A percentile compares a stretch with the other conserved stretches of the same genome.
Evolutionary conservation across 2,888 invertebrate species (phyloP).

Genomic region (Girardia tigrina): DNA sequence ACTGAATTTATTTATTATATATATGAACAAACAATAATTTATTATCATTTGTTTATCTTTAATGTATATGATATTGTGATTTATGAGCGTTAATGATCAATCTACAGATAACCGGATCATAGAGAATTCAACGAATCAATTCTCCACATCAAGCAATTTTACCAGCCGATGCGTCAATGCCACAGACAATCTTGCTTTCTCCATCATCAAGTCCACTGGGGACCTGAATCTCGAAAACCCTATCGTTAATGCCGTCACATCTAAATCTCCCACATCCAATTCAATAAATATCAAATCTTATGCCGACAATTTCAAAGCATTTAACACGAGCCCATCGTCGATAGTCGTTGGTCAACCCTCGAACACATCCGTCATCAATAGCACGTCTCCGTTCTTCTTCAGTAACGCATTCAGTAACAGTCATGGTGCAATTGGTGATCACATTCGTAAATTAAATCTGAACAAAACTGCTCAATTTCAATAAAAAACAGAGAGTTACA

Average conservation of each 20-base stretch:
- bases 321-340: not conserved
- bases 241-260: not conserved
- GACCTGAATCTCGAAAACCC: not conserved
- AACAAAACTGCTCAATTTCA: conserved; percentile 23
- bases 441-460: not conserved
- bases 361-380: not conserved
- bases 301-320: conserved; percentile 19
- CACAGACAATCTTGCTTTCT: not conserved
- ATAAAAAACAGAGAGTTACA: conserved; percentile 12
- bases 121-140: too few species aligned
- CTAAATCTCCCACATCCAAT: not conserved
- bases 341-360: not conserved
- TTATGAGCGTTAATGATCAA: too few species aligned
- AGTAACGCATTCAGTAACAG: conserved; percentile 2
- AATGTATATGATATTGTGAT: too few species aligned
- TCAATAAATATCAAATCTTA: not conserved
- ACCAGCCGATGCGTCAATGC: not conserved
- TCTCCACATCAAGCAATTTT: not conserved
- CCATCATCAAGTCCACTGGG: not conserved
- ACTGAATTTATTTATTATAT: too few species aligned
- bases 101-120: too few species aligned
- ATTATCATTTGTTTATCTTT: too few species aligned
- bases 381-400: not conserved
- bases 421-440: conserved; percentile 23
- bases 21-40: too few species aligned